Evolutionary conservation across 2,797 vertebrate genomes (phyloP), one percentile per base, ranked within the genome.

Genomic region (Danio aesculapii): DNA sequence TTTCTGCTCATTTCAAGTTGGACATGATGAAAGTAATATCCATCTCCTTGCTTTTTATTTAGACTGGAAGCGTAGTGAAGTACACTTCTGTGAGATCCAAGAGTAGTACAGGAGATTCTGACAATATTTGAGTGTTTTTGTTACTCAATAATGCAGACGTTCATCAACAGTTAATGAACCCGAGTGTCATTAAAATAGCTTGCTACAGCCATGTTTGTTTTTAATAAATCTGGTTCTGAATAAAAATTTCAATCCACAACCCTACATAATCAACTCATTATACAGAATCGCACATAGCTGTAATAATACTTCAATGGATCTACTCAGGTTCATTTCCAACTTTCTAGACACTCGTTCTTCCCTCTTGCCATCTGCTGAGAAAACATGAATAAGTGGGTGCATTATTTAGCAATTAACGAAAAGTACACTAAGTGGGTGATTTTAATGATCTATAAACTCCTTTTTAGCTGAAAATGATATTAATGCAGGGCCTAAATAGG

Each of bases 381-480:
- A 76, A 75, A 68, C 44, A 75, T 84, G 70, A 81, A 79, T 55
- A 80, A 84, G 81, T 62, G 61, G 69, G 71, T 77, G 84, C 86
- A 86, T 84, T 86, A 85, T 85, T 85, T 88, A 84, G 78, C 83
- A 86, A 88, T 89, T 89, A 88, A 73, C 79, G 12, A 78, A 80
- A 81, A 84, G 79, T 76, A 69, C 84, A 85, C 83, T 85, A 84
- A 84, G 76, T 82, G 80, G 77, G 75, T 82, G 81, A 88, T 84
- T 88, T 86, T 88, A 88, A 89, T 84, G 75, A 87, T 77, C 66
- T 83, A 83, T 86, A 87, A 84, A 84, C 62, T 83, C 46, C 52
- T 74, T 75, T 86, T 87, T 86, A 73, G 71, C 62, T 75, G 21
- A 39, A 81, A 81, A 62, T 78, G 16, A 75, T 71, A 81, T 81